These are phyloP conservation scores for Ceryle rudis DNA, from an alignment of 2,797 vertebrate species.

Conservation along the genomic window DNA sequence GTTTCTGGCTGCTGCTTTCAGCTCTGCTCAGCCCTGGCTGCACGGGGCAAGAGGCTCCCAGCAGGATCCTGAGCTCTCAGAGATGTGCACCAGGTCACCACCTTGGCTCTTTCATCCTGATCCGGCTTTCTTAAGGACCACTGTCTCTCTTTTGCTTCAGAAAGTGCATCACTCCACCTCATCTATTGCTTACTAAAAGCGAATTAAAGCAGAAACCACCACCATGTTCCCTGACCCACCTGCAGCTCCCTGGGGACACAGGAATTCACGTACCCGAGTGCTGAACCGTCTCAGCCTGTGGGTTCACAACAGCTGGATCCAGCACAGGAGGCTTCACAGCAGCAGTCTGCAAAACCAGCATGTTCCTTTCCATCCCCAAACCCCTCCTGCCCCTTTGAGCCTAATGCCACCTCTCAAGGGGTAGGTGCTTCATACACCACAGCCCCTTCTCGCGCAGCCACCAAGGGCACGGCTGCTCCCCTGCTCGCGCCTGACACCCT, in stretches of 20 bases:
- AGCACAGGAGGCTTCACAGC: background rate
- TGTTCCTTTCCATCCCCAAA: background rate
- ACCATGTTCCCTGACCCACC: background rate
- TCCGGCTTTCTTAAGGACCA: background rate
- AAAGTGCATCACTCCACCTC: background rate
- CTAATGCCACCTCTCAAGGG: background rate
- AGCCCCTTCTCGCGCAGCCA: background rate
- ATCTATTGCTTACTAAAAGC: background rate
- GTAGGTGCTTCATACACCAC: rapidly evolving
- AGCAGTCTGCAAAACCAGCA: background rate
- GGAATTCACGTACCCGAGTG: rapidly evolving
- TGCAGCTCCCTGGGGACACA: background rate
- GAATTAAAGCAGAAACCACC: background rate
- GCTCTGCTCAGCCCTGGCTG: background rate
- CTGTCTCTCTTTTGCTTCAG: background rate
- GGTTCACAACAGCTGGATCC: background rate
- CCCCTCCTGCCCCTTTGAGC: background rate
- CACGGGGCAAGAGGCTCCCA: background rate
- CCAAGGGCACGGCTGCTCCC: background rate
- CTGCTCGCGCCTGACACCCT: background rate
- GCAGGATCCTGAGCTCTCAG: background rate
- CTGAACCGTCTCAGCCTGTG: background rate
- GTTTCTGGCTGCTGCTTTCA: background rate
- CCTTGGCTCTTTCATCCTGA: background rate
- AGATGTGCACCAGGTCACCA: background rate